Conservation (phyloP, 2,888 invertebrate species). For the Papilio gigon region DNA sequence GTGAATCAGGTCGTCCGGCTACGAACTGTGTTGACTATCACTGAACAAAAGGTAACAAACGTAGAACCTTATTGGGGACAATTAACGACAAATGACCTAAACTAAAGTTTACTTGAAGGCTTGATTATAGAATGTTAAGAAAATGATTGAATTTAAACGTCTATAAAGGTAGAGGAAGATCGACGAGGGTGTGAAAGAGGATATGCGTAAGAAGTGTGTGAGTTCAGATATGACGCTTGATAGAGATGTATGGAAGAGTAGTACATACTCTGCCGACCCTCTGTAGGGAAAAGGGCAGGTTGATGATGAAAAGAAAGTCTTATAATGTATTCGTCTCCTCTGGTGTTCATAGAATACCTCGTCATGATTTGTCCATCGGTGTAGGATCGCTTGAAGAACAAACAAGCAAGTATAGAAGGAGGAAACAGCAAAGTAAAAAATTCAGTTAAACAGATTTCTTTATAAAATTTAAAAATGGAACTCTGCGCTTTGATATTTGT, state of each 20-base stretch:
- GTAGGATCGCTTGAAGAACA: background rate
- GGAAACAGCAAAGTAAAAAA: background rate
- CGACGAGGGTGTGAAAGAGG: no score
- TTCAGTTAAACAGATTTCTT: constrained; percentile 1
- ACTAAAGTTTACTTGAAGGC: no score
- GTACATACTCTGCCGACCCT: no score
- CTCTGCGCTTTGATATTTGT: background rate
- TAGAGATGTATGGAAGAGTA: no score
- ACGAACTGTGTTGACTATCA: constrained; percentile 11
- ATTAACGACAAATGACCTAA: background rate
- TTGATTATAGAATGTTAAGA: no score
- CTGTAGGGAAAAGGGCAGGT: no score
- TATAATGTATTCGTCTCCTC: no score
- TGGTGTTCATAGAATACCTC: background rate
- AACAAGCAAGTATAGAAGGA: background rate
- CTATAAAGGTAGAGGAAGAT: no score
- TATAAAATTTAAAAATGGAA: background rate
- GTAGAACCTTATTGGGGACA: background rate
- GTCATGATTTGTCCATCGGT: background rate
- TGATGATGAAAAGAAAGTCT: no score
- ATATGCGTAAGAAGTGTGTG: no score
- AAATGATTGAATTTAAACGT: no score
- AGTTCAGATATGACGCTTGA: no score
- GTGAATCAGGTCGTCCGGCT: constrained; percentile 32
- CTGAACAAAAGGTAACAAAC: constrained; percentile 27